phyloP scores from a whole-genome alignment of 2,113 vertebrate species.

The Eulacestoma nigropectus region DNA sequence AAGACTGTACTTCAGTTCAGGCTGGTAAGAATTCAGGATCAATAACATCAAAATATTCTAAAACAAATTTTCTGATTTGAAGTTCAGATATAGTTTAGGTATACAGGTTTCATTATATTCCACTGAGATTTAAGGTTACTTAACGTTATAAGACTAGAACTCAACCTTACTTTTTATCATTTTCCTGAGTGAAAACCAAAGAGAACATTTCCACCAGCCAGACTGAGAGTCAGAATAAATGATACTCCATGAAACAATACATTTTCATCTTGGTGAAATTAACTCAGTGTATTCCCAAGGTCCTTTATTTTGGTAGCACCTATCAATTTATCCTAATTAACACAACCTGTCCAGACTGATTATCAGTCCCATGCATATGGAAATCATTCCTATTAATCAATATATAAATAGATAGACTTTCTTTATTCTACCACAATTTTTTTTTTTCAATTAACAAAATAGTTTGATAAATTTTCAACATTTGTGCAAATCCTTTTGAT shows the following conservation, averaged over 20 bases:
- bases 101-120: neutral
- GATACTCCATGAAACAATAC: neutral
- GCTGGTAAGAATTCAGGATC: neutral
- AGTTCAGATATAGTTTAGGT: neutral
- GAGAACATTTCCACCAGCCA: neutral
- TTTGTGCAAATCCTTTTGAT: neutral
- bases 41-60: neutral
- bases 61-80: neutral
- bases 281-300: neutral
- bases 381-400: neutral
- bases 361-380: neutral
- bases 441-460: neutral
- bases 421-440: neutral
- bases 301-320: neutral
- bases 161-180: neutral
- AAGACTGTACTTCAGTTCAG: neutral
- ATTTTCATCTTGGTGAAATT: neutral
- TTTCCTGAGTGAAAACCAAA: neutral
- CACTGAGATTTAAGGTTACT: neutral
- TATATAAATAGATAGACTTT: neutral
- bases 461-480: neutral
- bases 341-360: neutral
- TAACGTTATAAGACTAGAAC: accelerated
- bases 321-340: neutral
- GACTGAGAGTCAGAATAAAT: neutral